These are phyloP conservation scores for Polietes domitor DNA, from an alignment of 2,888 invertebrate species.

Conservation along the genomic window DNA sequence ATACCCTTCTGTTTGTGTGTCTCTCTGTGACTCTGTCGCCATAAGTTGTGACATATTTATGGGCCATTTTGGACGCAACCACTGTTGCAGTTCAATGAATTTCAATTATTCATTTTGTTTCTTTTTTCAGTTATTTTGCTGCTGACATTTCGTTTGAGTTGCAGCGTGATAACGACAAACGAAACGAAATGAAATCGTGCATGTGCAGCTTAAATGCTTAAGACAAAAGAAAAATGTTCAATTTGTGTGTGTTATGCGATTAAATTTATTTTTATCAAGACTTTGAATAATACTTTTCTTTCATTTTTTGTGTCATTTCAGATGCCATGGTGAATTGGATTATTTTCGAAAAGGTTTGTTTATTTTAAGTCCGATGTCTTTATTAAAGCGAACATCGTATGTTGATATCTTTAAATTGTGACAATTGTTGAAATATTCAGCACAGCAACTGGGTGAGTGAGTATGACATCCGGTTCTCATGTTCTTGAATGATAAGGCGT, in stretches of 20 bases:
- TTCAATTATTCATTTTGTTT: conserved; percentile 59
- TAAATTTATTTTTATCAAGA: not conserved
- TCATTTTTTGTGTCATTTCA: not conserved
- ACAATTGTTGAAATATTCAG: not conserved
- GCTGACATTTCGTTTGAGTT: not conserved
- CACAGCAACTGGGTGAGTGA: not conserved
- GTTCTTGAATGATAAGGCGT: too few species aligned
- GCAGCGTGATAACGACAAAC: conserved; percentile 1
- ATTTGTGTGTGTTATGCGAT: not conserved
- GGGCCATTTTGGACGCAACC: conserved; percentile 26
- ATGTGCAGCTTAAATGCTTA: conserved; percentile 1
- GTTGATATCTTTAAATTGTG: too few species aligned
- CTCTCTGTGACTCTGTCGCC: not conserved
- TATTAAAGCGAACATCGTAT: too few species aligned
- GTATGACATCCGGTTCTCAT: not conserved
- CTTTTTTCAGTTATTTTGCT: conserved; percentile 50
- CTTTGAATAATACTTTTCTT: not conserved
- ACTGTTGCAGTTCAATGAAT: conserved; percentile 59
- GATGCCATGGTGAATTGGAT: not conserved
- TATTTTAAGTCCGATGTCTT: not conserved
- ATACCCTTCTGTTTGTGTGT: conserved; percentile 26
- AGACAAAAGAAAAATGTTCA: not conserved
- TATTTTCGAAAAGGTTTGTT: conserved; percentile 7
- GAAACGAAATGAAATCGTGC: not conserved
- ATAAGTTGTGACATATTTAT: conserved; percentile 59